These are phyloP conservation scores for Mythimna pallens DNA, from an alignment of 2,888 invertebrate species.

Conservation along the genomic window DNA sequence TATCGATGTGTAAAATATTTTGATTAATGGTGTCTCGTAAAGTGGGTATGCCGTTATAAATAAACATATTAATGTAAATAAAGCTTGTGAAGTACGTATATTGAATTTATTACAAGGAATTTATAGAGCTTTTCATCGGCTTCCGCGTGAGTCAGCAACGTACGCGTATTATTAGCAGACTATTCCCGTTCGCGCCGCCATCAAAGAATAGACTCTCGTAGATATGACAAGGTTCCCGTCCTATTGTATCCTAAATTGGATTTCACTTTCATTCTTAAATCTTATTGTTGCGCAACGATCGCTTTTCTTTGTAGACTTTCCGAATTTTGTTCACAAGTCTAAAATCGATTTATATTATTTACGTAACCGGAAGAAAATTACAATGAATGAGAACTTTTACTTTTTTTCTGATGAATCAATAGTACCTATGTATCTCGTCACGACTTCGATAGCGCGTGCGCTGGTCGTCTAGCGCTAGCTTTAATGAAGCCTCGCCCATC, in stretches of 20 bases:
- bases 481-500: conserved; percentile 66
- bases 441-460: conserved; percentile 48
- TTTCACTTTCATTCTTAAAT: conserved; percentile 40
- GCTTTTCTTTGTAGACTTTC: conserved; percentile 45
- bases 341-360: conserved; percentile 52
- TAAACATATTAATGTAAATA: conserved; percentile 59
- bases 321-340: conserved; percentile 38
- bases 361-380: conserved; percentile 38
- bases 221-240: conserved; percentile 60
- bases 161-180: conserved; percentile 80
- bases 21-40: conserved; percentile 57
- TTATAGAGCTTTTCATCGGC: conserved; percentile 82
- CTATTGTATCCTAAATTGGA: conserved; percentile 49
- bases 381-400: conserved; percentile 57
- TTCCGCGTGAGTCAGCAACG: conserved; percentile 82
- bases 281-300: conserved; percentile 37
- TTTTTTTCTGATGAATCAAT: conserved; percentile 58
- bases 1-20: conserved; percentile 59
- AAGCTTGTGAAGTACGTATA: conserved; percentile 55
- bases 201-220: conserved; percentile 53
- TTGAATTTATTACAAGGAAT: conserved; percentile 81
- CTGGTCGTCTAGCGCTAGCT: conserved; percentile 43
- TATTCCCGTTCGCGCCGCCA: conserved; percentile 75
- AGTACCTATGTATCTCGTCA: conserved; percentile 26
- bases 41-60: conserved; percentile 58